Evolutionary conservation across 2,797 vertebrate species (phyloP).

Genomic region (Simalia tracyae): DNA sequence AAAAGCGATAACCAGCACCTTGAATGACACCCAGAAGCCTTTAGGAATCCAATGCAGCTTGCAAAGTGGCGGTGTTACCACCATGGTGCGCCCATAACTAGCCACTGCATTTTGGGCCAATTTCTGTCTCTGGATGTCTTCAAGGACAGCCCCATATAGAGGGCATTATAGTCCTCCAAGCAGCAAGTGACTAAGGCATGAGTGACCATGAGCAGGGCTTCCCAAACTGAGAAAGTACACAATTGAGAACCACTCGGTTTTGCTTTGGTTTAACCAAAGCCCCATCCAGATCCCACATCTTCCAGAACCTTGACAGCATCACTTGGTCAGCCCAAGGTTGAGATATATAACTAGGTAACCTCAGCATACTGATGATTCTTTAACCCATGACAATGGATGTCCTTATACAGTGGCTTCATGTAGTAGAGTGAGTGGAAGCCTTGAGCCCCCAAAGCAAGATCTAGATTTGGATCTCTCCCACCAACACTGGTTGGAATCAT

Average conservation of each 20-base stretch:
- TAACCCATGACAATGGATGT: too few relatives aligned
- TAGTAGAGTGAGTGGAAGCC: too few relatives aligned
- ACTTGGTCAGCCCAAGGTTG: too few relatives aligned
- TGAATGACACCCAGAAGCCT: neutral
- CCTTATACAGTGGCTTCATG: too few relatives aligned
- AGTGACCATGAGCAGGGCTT: neutral
- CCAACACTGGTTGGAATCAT: too few relatives aligned
- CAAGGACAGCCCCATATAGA: neutral
- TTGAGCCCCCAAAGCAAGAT: too few relatives aligned
- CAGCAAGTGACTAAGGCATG: neutral
- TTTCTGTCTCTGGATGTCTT: neutral
- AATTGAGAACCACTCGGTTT: neutral
- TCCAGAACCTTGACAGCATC: neutral
- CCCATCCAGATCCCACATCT: neutral
- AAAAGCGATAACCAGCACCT: neutral
- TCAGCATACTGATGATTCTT: too few relatives aligned
- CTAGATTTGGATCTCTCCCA: too few relatives aligned
- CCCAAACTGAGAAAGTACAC: neutral
- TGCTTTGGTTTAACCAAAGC: neutral
- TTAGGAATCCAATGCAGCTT: neutral
- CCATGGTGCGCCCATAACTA: neutral
- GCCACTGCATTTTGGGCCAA: neutral
- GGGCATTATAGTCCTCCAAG: neutral
- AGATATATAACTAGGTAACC: too few relatives aligned
- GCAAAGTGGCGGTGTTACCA: neutral